Conservation (phyloP, 2,797 vertebrate species). For the Onychomys arenicola region DNA sequence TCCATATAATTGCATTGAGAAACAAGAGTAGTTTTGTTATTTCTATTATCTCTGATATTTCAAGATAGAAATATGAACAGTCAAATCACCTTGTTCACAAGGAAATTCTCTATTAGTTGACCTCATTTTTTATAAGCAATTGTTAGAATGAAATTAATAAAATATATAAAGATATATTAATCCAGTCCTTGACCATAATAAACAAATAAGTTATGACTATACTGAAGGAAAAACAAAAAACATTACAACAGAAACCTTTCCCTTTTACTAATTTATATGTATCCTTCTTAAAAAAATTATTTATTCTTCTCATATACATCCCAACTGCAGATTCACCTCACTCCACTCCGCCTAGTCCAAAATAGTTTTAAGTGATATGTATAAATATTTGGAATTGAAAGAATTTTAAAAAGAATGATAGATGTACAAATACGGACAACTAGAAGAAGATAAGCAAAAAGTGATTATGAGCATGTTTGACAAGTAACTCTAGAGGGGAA, state of each 20-base stretch:
- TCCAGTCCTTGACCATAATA: slow-evolving; percentile 18
- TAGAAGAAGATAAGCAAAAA: neutral
- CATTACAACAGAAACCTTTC: neutral
- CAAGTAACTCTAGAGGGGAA: neutral
- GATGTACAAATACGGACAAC: neutral
- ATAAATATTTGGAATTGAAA: slow-evolving; percentile 24
- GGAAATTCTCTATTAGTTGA: slow-evolving; percentile 32
- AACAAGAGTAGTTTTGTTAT: slow-evolving; percentile 61
- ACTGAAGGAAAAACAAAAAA: slow-evolving; percentile 53
- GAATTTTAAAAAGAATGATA: slow-evolving; percentile 21
- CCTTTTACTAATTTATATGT: slow-evolving; percentile 9
- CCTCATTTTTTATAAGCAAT: slow-evolving; percentile 50
- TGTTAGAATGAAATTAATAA: slow-evolving; percentile 62
- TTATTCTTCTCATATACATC: no score
- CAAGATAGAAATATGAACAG: slow-evolving; percentile 41
- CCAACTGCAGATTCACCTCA: no score
- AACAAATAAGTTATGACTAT: slow-evolving; percentile 39
- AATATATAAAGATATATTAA: slow-evolving; percentile 28
- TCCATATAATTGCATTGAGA: slow-evolving; percentile 44
- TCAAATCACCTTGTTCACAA: slow-evolving; percentile 14
- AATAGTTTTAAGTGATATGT: slow-evolving; percentile 42
- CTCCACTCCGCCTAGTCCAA: neutral
- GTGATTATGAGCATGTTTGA: neutral
- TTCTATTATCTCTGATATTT: slow-evolving; percentile 59
- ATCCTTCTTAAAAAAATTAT: neutral